Evolutionary conservation across 2,797 vertebrate genomes (phyloP), one percentile per base, ranked within the genome.

Genomic region (Poeciliopsis gracilis): DNA sequence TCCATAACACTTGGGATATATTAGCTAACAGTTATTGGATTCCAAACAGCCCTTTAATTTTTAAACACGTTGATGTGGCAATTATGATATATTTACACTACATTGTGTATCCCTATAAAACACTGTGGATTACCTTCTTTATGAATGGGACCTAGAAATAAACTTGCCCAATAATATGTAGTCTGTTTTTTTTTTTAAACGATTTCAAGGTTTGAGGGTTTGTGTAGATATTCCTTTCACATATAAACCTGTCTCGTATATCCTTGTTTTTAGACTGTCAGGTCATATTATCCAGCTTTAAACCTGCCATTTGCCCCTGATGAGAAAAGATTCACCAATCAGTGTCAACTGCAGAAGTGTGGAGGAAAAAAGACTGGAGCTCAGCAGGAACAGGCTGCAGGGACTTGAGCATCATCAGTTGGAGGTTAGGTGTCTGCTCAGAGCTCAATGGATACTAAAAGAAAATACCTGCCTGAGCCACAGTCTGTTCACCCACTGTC

Each of bases 401-500:
- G n/a, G 51, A 59, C 51, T 38, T 47, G 23, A 53, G 46, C 43
- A 75, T 75, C 33, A 67, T 75, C 73, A 41, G 78, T 45, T 73
- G 46, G 66, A 80, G 43, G 23, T 71, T 57, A 80, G 51, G 41
- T 4, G 1, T 80, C 51, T 70, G n/a, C 30, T 49, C 23, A 25
- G 38, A 59, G 73, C 73, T 80, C 63, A 70, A 30, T 59, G 61
- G 63, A 69, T 51, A n/a, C 47, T 75, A 53, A 45, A 79, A 51
- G n/a, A 79, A 49, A 46, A 74, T 36, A 55, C 43, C 30, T 28
- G 15, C 38, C 72, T 16, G 61, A 57, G 70, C 78, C 61, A 55
- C 72, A 79, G 61, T 49, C 47, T 79, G 72, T 57, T 79, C 78
- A 67, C 61, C 46, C 38, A 61, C 61, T 43, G 28, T 18, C 72